A percentile compares a stretch with the other conserved stretches of the same genome.
phyloP scores from a whole-genome alignment of 1,140 invertebrate genomes.

The Stegodyphus dumicola region DNA sequence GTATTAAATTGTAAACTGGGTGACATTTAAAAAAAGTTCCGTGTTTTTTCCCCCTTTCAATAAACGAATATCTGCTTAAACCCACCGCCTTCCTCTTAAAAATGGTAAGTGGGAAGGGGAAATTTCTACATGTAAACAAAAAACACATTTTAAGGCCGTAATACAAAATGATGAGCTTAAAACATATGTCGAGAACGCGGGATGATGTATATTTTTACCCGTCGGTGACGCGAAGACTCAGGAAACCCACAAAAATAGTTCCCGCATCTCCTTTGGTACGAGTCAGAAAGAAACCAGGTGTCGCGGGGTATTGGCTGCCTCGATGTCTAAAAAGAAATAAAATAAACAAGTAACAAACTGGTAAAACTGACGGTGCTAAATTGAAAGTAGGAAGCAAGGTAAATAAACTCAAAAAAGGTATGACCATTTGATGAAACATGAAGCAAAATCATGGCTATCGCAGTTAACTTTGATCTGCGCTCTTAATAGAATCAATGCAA shows the following conservation, averaged over 20 bases:
- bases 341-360: slow-evolving; percentile 14
- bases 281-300: slow-evolving; percentile 27
- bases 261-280: not conserved
- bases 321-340: slow-evolving; percentile 12
- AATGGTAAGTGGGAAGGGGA: not conserved
- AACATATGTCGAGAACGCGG: slow-evolving; percentile 17
- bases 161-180: slow-evolving; percentile 9
- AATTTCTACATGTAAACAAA: not conserved
- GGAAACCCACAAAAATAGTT: too few relatives aligned
- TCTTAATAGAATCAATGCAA: too few relatives aligned
- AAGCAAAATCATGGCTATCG: too few relatives aligned
- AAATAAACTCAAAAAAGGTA: too few relatives aligned
- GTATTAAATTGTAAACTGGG: too few relatives aligned
- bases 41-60: too few relatives aligned
- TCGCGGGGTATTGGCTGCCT: not conserved
- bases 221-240: slow-evolving; percentile 15
- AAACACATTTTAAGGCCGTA: slow-evolving; percentile 2
- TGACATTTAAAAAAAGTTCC: too few relatives aligned
- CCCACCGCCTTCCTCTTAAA: not conserved
- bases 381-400: too few relatives aligned
- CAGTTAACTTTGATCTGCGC: too few relatives aligned
- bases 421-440: too few relatives aligned
- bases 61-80: too few relatives aligned
- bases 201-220: slow-evolving; percentile 34
- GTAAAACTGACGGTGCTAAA: too few relatives aligned